These are phyloP conservation scores for Porites evermanni DNA, from an alignment of 92 coral and sea anemone genomes.

Conservation along the genomic window DNA sequence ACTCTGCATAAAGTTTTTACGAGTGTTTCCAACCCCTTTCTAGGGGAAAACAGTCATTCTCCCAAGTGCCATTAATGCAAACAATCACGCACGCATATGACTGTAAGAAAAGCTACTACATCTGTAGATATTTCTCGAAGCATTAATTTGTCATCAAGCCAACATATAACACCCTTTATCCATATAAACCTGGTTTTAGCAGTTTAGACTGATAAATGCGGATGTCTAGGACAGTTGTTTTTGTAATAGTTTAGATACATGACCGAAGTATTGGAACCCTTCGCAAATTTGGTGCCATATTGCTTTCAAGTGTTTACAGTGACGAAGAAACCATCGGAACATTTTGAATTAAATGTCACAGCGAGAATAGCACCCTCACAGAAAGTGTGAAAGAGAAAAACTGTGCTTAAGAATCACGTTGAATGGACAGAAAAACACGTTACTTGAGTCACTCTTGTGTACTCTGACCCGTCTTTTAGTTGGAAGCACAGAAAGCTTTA, in stretches of 20 bases:
- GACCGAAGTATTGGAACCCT: conserved; percentile 33
- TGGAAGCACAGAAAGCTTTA: neutral
- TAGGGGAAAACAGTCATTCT: conserved; percentile 22
- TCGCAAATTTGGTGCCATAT: conserved; percentile 14
- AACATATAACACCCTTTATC: neutral
- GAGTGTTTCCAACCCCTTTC: conserved; percentile 33
- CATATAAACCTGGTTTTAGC: neutral
- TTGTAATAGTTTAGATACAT: conserved; percentile 14
- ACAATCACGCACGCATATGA: conserved; percentile 45
- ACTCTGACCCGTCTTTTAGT: neutral
- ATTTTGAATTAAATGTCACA: neutral
- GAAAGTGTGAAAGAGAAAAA: neutral
- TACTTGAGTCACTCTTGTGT: neutral
- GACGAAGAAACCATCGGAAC: neutral
- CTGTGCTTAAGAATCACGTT: neutral
- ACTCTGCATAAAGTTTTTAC: conserved; percentile 23
- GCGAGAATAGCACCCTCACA: neutral
- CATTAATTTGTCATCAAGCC: neutral
- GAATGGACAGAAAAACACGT: neutral
- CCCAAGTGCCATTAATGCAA: conserved; percentile 40
- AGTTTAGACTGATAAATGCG: neutral
- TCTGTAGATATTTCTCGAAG: neutral
- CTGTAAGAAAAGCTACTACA: conserved; percentile 10
- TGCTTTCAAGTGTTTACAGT: conserved; percentile 32
- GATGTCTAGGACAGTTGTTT: neutral